phyloP scores from a whole-genome alignment of 2,797 vertebrate genomes.

The Clarias pachynema region DNA sequence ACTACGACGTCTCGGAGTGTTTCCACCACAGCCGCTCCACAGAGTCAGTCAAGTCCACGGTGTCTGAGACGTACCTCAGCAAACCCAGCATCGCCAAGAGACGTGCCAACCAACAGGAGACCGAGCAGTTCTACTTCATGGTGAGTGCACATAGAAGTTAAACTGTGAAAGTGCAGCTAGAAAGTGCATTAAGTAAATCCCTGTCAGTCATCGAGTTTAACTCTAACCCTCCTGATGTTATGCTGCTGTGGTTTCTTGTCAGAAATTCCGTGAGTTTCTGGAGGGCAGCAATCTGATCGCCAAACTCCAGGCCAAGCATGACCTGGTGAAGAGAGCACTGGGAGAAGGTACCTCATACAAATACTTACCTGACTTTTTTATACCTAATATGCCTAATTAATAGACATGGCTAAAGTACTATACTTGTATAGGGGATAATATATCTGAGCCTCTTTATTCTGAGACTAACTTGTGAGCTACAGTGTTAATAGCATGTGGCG shows the following conservation, averaged over 20 bases:
- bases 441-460: neutral
- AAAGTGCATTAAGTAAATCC: neutral
- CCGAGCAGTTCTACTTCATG: constrained; percentile 99
- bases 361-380: neutral
- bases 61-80: constrained; percentile 96
- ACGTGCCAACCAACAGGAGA: constrained; percentile 98
- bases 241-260: constrained; percentile 68
- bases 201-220: neutral
- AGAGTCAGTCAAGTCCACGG: constrained; percentile 94
- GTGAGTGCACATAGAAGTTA: constrained; percentile 65
- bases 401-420: neutral
- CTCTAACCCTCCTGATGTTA: constrained; percentile 4
- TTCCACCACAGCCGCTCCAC: constrained; percentile 98
- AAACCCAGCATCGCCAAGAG: constrained; percentile 98
- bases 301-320: constrained; percentile 98
- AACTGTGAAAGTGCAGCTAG: neutral
- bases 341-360: constrained; percentile 84
- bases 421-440: neutral
- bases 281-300: constrained; percentile 99
- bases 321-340: constrained; percentile 91
- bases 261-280: constrained; percentile 98
- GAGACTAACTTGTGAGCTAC: neutral
- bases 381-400: neutral
- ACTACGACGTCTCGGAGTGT: constrained; percentile 96
- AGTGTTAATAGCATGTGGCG: neutral